Evolutionary conservation across 1,140 invertebrate species (phyloP), one percentile per base, ranked within the genome.

Genomic region (Psilanteris sp.): DNA sequence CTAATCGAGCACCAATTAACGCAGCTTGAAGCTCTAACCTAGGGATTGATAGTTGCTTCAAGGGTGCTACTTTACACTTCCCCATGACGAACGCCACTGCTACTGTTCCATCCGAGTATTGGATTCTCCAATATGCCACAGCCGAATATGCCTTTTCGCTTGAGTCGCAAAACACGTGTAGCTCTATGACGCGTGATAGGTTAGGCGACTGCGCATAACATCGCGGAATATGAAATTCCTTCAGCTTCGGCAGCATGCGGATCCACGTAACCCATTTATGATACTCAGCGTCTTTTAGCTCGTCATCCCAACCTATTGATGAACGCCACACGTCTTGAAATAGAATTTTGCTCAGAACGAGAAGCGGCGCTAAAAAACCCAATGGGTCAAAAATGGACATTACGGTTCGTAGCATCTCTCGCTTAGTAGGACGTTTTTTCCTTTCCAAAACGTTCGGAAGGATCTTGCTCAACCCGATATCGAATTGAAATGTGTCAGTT

Each of bases 321-420:
- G 7, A n/a, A 0, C 76, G 29, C 83, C 85, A 85, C 0, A 84
- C n/a, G 0, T 78, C 73, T 48, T 88, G 87, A 11, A 83, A 57
- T 1, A 85, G 29, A 2, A 31, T 85, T 74, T 86, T 88, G 9
- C 64, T 31, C 20, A 74, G 78, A 14, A 87, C 80, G 6, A 57
- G 77, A 20, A 84, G 81, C 4, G 86, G 83, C 1, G 80, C 36
- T 4, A 88, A 16, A 29, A 85, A 82, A 7, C 86, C 86, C 5
- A 84, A 62, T 3, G 84, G 81, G 52, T 89, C 86, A 70, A 81
- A 88, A 13, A 87, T 66, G 6, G 72, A 57, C 75, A 83, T 77
- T 0, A 83, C 72, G 0, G 81, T 43, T 1, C 74, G 46, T 1
- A 85, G 41, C 10, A 84, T 48, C 13, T 79, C 48, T 10, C 82